Evolutionary conservation across 2,113 vertebrate species (phyloP).

Genomic region (Cyanocitta stelleri): DNA sequence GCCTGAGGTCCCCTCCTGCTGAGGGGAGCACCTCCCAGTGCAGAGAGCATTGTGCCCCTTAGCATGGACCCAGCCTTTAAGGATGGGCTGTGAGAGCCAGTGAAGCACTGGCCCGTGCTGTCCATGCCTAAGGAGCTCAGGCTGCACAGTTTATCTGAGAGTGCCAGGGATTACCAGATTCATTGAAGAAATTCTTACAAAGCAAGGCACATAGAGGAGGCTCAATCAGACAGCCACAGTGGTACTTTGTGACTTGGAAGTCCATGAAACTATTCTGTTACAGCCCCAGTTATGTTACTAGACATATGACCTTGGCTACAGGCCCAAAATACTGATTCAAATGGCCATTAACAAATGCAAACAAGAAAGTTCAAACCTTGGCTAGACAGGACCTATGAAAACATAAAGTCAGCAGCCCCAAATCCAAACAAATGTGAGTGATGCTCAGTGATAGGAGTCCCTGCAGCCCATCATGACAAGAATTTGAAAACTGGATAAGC

Average conservation of each 20-base stretch:
- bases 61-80: fast-evolving
- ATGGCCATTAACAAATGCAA: not conserved
- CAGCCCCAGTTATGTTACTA: not conserved
- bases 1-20: not conserved
- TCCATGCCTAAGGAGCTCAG: not conserved
- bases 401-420: not conserved
- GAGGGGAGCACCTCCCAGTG: not conserved
- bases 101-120: fast-evolving
- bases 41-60: not conserved
- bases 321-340: not conserved
- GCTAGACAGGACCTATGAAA: not conserved
- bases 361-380: not conserved
- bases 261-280: too few relatives aligned
- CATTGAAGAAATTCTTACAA: not conserved
- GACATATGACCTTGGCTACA: not conserved
- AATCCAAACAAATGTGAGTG: not conserved
- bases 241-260: not conserved
- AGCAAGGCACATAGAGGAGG: not conserved
- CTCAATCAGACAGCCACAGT: fast-evolving
- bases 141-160: too few relatives aligned
- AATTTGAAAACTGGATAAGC: not conserved
- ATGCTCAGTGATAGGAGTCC: not conserved
- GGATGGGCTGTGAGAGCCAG: not conserved
- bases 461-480: not conserved
- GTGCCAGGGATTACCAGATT: not conserved